Evolutionary conservation across 2,888 invertebrate species (phyloP), one percentile per base, ranked within the genome.

Genomic region (Agrotis segetum): DNA sequence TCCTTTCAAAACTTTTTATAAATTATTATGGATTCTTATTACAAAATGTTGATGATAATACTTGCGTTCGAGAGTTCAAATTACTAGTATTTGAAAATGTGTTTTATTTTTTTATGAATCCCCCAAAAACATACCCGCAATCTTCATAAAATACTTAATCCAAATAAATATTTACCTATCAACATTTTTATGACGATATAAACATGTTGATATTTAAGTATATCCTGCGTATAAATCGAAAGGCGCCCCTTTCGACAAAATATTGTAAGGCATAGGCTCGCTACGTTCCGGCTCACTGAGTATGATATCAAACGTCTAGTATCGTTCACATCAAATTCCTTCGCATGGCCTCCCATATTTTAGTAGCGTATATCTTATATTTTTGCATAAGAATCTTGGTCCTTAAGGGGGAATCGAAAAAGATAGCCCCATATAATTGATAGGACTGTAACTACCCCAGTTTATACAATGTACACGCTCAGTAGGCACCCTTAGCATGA

Each of bases 271-370:
- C 56, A 70, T 68, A 67, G 59, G 67, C 67, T 58, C 21, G 46
- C 72, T 77, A 59, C 52, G 58, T 80, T 72, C 77, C 80, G 53
- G 59, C n/a, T 13, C 84, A 82, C 55, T 84, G 83, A 82, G 68
- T 72, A 71, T 62, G 68, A 71, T 82, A 82, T 84, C 83, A 82
- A 74, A 83, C 70, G 75, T 80, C 80, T 71, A 69, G 19, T 71
- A 77, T 74, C 82, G 55, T 79, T 77, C 64, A 52, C 66, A 64
- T 81, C 79, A 79, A 72, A 60, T 67, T 68, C 29, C 68, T 69
- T 58, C 47, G 50, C 66, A 55, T 67, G 58, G 34, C 55, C n/a
- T 66, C 50, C 47, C 58, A 55, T 60, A 50, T 46, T 74, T 63
- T 19, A 70, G 44, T 47, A 46, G 9, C 40, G 40, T 19, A 17